These are phyloP conservation scores for Drosophila hydei DNA, from an alignment of 1,140 invertebrate species.

Conservation along the genomic window DNA sequence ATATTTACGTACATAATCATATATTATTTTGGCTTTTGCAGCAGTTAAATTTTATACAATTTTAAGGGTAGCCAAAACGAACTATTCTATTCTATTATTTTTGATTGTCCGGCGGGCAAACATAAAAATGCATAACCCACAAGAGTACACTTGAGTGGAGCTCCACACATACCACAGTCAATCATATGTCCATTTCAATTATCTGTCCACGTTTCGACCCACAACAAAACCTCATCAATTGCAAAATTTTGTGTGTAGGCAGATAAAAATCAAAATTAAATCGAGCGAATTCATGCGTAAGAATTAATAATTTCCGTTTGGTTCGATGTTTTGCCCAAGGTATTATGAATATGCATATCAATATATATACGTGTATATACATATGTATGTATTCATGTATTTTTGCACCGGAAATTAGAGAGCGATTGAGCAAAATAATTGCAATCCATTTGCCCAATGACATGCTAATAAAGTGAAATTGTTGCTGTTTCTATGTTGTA, in stretches of 20 bases:
- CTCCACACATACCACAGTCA: constrained; percentile 7
- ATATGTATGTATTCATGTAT: not conserved
- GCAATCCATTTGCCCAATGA: constrained; percentile 19
- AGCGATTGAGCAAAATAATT: constrained; percentile 14
- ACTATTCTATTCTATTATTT: constrained; percentile 63
- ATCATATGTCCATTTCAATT: constrained; percentile 68
- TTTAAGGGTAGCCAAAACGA: constrained; percentile 33
- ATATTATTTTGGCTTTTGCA: not conserved
- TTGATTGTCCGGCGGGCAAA: constrained; percentile 24
- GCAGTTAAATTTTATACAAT: constrained; percentile 39
- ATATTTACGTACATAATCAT: constrained; percentile 12
- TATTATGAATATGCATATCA: constrained; percentile 15
- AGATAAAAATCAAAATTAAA: constrained; percentile 77
- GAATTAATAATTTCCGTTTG: constrained; percentile 78
- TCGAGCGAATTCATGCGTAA: constrained; percentile 75
- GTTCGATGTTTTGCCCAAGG: constrained; percentile 32
- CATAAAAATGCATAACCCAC: constrained; percentile 73
- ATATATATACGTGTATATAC: not conserved
- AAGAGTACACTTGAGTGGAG: constrained; percentile 54
- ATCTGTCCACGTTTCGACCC: constrained; percentile 27
- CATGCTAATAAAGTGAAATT: not conserved
- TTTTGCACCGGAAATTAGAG: constrained; percentile 45
- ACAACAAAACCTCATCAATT: constrained; percentile 48
- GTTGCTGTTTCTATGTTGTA: not conserved
- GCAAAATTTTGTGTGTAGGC: constrained; percentile 29